Base-by-base conservation (phyloP, 2,888 invertebrate genomes). In the Agrotis exclamationis region DNA sequence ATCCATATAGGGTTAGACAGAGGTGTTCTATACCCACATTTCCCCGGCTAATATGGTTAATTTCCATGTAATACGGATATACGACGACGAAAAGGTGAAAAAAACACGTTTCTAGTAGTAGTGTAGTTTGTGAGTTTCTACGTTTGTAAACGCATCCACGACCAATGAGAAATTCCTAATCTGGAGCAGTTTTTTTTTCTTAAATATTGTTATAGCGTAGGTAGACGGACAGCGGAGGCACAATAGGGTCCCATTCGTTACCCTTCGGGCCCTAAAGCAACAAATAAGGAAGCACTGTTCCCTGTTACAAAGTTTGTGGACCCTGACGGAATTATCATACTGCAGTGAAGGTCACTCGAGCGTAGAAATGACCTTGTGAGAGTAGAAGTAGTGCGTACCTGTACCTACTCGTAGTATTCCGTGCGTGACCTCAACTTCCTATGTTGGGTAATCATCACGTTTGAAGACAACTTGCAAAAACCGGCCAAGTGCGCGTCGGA, bases 301-400 rank as follows among this genome's bases (percentile, higher is more conserved):
- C 45, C 11, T 51, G 13, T 13, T 5, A n/a, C n/a, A 54, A 65
- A 65, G 45, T 59, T 20, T 22, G 13, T 45, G 13, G 65, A 47
- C 67, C 48, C 45, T 64, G 28, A 45, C 64, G 58, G 51, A 51
- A 62, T 39, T 62, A 60, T 39, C 20, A 13, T 66, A 64, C 59
- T 47, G 60, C 64, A 64, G 50, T 47, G 60, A 74, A 78, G 82
- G 67, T 71, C 45, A 67, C 7, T 45, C 45, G 60, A 48, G 56
- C 73, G 66, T 78, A 33, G 65, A 65, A 54, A 48, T 66, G 65
- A 72, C 39, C 63, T 72, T 76, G 22, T 47, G 22, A 47, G 20
- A 16, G 11, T 47, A n/a, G 5, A 5, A n/a, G 11, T 28, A 54
- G 54, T 33, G 18, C 18, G 24, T 9, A 24, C 5, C 11, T 5